Base-by-base conservation (phyloP, 1,140 invertebrate species). In the Goniozus legneri region DNA sequence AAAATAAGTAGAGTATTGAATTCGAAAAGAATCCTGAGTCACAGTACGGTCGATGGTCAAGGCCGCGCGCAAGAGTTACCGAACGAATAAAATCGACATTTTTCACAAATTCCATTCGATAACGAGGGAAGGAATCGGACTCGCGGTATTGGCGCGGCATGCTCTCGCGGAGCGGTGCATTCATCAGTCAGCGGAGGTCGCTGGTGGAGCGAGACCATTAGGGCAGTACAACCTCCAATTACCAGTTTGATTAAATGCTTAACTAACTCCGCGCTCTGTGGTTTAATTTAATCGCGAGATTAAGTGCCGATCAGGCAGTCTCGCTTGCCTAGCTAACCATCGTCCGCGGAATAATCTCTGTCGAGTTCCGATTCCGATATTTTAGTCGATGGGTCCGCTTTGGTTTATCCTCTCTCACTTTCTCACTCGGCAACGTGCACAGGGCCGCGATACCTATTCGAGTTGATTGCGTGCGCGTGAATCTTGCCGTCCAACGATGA, bases 241-340 rank as follows among this genome's bases (percentile, higher is more conserved):
- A 72, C 61, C 58, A 62, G 62, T 71, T 73, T 73, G 68, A 73
- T 71, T 72, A 73, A 73, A 73, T 71, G 67, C 66, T 73, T 69
- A 72, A 71, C 69, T 69, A 71, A 73, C 65, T 73, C 67, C 43
- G 64, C 61, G 61, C 61, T 68, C 67, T 71, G 65, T 69, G 63
- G 62, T 71, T 72, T 73, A 69, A 73, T 73, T 72, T 73, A 73
- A 73, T 73, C 67, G 65, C 61, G 57, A 71, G 62, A 71, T 65
- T 69, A 69, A 71, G 62, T 67, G 63, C 67, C 57, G 58, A 60
- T 58, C 54, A 52, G 52, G 14, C 12, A 35, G 4, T 27, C 32
- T 15, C n/a, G 19, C 14, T 40, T 10, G 14, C 2, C 24, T 53
- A 52, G 51, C 41, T 39, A 50, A 54, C 52, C 55, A 59, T 58